Evolutionary conservation across 2,888 invertebrate genomes (phyloP), one percentile per base, ranked within the genome.

Genomic region (Trimorus sp.): DNA sequence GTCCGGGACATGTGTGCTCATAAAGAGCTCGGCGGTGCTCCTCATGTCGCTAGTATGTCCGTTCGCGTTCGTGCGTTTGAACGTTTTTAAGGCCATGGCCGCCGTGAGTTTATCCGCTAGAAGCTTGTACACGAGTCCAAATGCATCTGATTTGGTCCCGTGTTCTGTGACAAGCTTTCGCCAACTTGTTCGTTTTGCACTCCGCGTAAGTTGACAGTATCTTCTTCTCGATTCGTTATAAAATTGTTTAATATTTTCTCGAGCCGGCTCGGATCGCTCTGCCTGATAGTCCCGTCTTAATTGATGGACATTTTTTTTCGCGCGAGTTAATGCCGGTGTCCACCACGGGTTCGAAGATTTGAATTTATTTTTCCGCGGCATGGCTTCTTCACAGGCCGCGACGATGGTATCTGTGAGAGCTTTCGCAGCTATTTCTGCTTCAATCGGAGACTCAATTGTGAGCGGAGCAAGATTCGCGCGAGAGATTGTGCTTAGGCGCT

Each of bases 301-400:
- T n/a, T 59, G 54, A 60, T 79, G 62, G 0, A 58, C 73, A 5
- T 9, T 1, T 40, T 40, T 40, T 40, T 40, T 40, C 8, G 16
- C 15, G 8, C 12, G 37, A 0, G 79, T 83, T 0, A 85, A 45
- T 8, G 56, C 65, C 11, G 7, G 1, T 5, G 82, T 84, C 83
- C 84, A 84, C 83, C 84, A 85, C 49, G 82, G 83, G 37, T 82
- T 83, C 70, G 78, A 84, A 82, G 79, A 83, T 9, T 74, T 76
- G 69, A 68, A 84, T 0, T 12, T 38, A 9, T 5, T 15, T n/a
- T 71, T 81, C 1, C 68, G 63, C 0, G 76, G 78, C 56, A 85
- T 82, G 0, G 82, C 66, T n/a, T 26, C 63, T 14, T 15, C 14
- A n/a, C 74, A 83, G 26, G 81, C 82, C 4, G 11, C 51, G 14